Base-by-base conservation (phyloP, 2,797 vertebrate genomes). In the Anas acuta region DNA sequence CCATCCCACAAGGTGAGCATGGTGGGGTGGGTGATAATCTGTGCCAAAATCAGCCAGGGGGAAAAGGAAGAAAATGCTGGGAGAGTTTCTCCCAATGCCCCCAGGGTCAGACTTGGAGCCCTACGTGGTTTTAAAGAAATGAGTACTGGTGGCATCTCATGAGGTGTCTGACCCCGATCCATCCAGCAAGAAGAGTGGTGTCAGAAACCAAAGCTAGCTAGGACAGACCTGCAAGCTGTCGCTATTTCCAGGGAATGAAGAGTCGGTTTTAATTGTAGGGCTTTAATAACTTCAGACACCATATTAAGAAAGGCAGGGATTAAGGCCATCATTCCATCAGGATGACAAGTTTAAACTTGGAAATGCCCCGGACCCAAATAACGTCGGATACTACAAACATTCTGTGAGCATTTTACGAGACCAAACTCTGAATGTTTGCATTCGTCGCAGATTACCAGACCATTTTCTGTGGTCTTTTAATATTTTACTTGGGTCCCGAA, bases 61-160 rank as follows among this genome's bases (percentile, higher is more conserved):
- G 64, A 25, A 45, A 57, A 45, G 30, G 30, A 45, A 43, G 8
- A 45, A 16, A 21, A 7, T 43, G 39, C 20, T 65, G 39, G 39
- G 9, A 23, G 64, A n/a, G 41, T 15, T n/a, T n/a, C 20, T 23
- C 21, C 26, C 81, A 65, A 62, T 32, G 81, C 7, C n/a, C 35
- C 54, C 71, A 67, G 11, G 15, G 57, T 18, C 54, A 54, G 57
- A 41, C n/a, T 56, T 25, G 67, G 8, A 75, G 45, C 39, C 71
- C 54, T 17, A 21, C 0, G 0, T 0, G 13, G 47, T 25, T 80
- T 64, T 7, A 72, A 57, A 53, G 74, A 49, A 80, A 53, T 13
- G 1, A 18, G 21, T 11, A 12, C 1, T 37, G 43, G 20, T 72
- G 25, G 21, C 1, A 28, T 28, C 53, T 33, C 76, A 73, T 1